Evolutionary conservation across 1,140 invertebrate genomes (phyloP).

Genomic region (Pseudomyrmex cubaensis): DNA sequence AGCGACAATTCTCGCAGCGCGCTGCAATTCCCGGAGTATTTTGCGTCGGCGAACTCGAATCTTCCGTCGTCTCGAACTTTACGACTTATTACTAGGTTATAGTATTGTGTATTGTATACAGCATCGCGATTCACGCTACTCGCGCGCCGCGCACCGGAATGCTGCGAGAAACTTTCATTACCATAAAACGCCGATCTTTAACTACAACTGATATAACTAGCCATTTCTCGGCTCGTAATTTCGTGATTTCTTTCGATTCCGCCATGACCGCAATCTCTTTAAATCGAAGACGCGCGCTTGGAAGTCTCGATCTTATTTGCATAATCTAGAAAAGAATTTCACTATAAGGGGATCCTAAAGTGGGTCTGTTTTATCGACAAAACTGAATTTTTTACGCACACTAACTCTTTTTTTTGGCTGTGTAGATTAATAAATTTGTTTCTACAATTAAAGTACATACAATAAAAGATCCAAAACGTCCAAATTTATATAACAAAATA

Average conservation of each 20-base stretch:
- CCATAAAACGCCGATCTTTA: constrained; percentile 51
- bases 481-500: too few relatives aligned
- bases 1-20: constrained; percentile 53
- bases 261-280: not conserved
- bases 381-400: too few relatives aligned
- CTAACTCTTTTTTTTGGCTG: too few relatives aligned
- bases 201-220: constrained; percentile 16
- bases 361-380: too few relatives aligned
- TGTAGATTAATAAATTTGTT: too few relatives aligned
- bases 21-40: constrained; percentile 56
- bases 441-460: too few relatives aligned
- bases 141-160: not conserved
- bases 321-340: not conserved
- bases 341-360: too few relatives aligned
- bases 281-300: not conserved
- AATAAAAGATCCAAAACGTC: too few relatives aligned
- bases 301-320: not conserved
- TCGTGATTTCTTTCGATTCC: constrained; percentile 31
- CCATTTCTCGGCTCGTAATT: constrained; percentile 29
- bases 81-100: constrained; percentile 51
- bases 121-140: not conserved
- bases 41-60: constrained; percentile 46
- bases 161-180: constrained; percentile 13
- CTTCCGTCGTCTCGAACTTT: constrained; percentile 52
- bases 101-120: not conserved